Base-by-base conservation (phyloP, 2,888 invertebrate species). In the Hydroisotoma schaefferi region DNA sequence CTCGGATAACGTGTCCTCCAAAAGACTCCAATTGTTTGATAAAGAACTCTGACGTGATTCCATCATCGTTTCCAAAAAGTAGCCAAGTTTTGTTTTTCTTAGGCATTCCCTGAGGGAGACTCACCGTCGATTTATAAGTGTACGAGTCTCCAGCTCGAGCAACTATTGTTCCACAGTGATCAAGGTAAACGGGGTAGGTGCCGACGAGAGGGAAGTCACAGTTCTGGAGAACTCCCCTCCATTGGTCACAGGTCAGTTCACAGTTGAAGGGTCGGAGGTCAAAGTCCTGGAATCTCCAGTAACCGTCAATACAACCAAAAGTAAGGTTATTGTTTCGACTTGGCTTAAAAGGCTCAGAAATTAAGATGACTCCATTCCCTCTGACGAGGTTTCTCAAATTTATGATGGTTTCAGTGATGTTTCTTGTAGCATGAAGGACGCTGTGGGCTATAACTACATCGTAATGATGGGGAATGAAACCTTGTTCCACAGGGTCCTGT, bases 401-500 rank as follows among this genome's bases (percentile, higher is more conserved):
- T 29, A 38, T 25, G 22, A 66, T 20, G 6, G 62, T 43, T 28
- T 62, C 56, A 8, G 5, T 2, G 0, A 52, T 28, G 37, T 51
- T 26, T 33, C 38, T 49, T 1, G 63, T 63, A 4, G 52, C 52
- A 37, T 52, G 52, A 23, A 52, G n/a, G 6, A 52, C 52, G 10
- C 5, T 12, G 5, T 2, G 12, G 15, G 52, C 52, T 23, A 6
- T 12, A 10, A 37, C 23, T 10, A 37, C 3, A 28, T 66, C 66
- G 37, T 49, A 66, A 5, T 57, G 53, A 18, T 44, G 52, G 5
- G 67, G 67, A 12, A 49, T 27, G 26, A 63, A 67, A 22, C 65
- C 67, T 23, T 67, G 67, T 1, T 38, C 1, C 44, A 59, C n/a
- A 1, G 67, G 67, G 48, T 67, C 67, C 1, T 62, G 49, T 25